Evolutionary conservation across 2,113 vertebrate genomes (phyloP), one percentile per base, ranked within the genome.

Genomic region (Gnathonemus longibarbis): DNA sequence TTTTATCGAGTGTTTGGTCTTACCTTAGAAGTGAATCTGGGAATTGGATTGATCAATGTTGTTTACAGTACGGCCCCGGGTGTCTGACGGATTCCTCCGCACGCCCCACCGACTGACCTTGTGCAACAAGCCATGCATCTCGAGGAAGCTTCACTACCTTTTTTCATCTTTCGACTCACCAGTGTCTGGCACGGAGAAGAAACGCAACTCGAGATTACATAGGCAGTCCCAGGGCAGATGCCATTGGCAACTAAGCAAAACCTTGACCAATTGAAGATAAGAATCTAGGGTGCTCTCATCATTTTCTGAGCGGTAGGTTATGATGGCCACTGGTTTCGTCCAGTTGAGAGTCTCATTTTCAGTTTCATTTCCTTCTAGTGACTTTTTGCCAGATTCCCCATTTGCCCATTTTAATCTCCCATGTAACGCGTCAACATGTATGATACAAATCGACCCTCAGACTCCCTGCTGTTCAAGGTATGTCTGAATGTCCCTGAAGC

Each of bases 21-120:
- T 90, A 88, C 52, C 87, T 88, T 88, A 88, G 83, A 89, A 88
- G 74, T 62, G 49, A 56, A 62, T 62, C 50, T 58, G 39, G 15
- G 83, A 31, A 84, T 88, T 88, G 87, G 11, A 84, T 80, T 58
- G 87, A 58, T 84, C 70, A 56, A 17, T 90, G 13, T 42, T 58
- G 52, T 88, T 48, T 90, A 53, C 70, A 84, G 53, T 50, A 35
- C n/a, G 35, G 52, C 39, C 83, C 84, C 3, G 35, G 45, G 58
- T 56, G 19, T 17, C 70, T 39, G 24, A 35, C 24, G 62, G 83
- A 53, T 87, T 39, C 13, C 46, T 24, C 45, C 48, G 15, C 46
- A 46, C 17, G 85, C 83, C 49, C 84, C 39, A 88, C 87, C 11
- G 80, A 19, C 52, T 89, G 90, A 88, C 90, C 87, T 84, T 84